A percentile compares a stretch with the other conserved stretches of the same genome.
phyloP scores from a whole-genome alignment of 2,888 invertebrate genomes.

The Portevinia maculata region DNA sequence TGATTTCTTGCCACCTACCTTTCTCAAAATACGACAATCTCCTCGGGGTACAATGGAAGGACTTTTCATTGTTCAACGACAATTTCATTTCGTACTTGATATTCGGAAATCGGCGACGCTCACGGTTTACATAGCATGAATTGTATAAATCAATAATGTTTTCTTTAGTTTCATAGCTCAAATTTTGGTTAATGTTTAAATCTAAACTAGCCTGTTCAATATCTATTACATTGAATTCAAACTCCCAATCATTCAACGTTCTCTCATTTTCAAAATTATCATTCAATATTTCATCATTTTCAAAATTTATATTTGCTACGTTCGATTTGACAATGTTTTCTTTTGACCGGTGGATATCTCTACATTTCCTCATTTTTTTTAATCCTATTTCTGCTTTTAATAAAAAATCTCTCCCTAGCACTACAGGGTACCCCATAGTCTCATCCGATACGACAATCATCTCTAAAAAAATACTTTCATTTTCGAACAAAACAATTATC shows the following conservation, averaged over 20 bases:
- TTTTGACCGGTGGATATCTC: too few relatives aligned
- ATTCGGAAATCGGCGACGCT: slow-evolving; percentile 2
- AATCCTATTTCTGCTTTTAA: slow-evolving; percentile 26
- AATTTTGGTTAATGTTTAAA: neutral
- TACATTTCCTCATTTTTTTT: slow-evolving; percentile 1
- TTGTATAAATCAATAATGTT: slow-evolving; percentile 7
- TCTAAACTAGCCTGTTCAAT: too few relatives aligned
- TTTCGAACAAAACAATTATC: slow-evolving; percentile 38
- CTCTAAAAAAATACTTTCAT: slow-evolving; percentile 46
- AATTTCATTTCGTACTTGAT: slow-evolving; percentile 27
- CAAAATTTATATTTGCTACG: slow-evolving; percentile 8
- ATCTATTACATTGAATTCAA: slow-evolving; percentile 3
- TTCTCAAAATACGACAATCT: slow-evolving; percentile 18
- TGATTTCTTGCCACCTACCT: slow-evolving; percentile 7
- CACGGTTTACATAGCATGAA: slow-evolving; percentile 7
- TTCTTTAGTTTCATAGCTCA: neutral
- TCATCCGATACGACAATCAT: slow-evolving; percentile 57
- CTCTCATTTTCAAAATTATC: slow-evolving; percentile 3
- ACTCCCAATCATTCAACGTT: slow-evolving; percentile 16
- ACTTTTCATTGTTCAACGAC: slow-evolving; percentile 10
- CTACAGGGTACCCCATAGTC: slow-evolving; percentile 51
- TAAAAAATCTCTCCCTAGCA: slow-evolving; percentile 48
- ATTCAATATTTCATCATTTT: neutral
- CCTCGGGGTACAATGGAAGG: slow-evolving; percentile 29
- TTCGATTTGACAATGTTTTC: slow-evolving; percentile 4